Conservation (phyloP, 2,113 vertebrate genomes). For the Damaliscus lunatus region DNA sequence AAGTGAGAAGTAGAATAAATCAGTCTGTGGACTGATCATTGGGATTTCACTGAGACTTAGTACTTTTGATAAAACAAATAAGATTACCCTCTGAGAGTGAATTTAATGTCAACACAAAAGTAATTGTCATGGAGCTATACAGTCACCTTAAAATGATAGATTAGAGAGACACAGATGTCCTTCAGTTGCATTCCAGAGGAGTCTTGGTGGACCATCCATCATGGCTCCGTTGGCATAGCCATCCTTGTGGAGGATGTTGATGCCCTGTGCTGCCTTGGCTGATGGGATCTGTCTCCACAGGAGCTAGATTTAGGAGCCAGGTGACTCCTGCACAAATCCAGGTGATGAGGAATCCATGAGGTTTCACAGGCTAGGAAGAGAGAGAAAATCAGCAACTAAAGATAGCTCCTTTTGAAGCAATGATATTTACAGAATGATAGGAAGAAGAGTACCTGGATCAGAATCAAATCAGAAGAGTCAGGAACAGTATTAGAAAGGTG, state of each 20-base stretch:
- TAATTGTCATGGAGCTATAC: not conserved
- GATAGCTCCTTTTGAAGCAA: not conserved
- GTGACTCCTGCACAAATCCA: not conserved
- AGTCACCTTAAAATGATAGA: not conserved
- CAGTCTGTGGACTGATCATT: not conserved
- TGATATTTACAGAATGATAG: not conserved
- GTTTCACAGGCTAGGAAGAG: not conserved
- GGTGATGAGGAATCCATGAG: too few relatives aligned
- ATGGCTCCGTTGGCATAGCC: fast-evolving
- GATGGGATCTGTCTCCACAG: not conserved
- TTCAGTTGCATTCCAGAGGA: not conserved
- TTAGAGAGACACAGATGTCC: not conserved
- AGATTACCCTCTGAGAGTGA: not conserved
- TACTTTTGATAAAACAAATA: not conserved
- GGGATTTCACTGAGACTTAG: not conserved
- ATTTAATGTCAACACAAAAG: not conserved
- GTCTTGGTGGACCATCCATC: fast-evolving
- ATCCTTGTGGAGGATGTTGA: not conserved
- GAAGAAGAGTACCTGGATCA: not conserved
- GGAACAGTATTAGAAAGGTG: not conserved
- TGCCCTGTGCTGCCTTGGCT: not conserved
- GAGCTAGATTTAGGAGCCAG: not conserved
- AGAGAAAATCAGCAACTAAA: not conserved
- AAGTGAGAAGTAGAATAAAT: not conserved
- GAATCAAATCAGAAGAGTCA: not conserved